Evolutionary conservation across 2,888 invertebrate genomes (phyloP), one percentile per base, ranked within the genome.

Genomic region (Drosophila cracens): DNA sequence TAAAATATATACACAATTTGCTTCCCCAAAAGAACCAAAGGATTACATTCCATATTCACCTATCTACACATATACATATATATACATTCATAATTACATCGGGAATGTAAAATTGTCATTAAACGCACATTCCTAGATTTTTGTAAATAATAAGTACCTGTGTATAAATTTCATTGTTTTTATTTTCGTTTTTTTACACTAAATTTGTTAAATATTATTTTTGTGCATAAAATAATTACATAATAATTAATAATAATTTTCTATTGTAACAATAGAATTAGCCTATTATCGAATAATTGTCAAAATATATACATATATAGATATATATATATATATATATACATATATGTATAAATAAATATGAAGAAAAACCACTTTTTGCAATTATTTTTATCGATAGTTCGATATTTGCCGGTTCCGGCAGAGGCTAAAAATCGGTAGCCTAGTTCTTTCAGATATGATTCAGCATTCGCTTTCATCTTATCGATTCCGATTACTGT

Each of bases 121-220:
- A 40, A 71, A 8, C 67, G 74, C 78, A 81, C 82, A 83, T 70
- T 73, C 70, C 64, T 69, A 67, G 2, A 46, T n/a, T 61, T 59
- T 63, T 77, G 89, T 83, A 89, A 81, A 89, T 83, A 89, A 33
- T 25, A 46, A 67, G 53, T 74, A 74, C 73, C 60, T 82, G 67
- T 68, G 69, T 68, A 71, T 68, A 71, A 70, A 71, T 54, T 61
- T 58, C 51, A 73, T 76, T 76, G 33, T 67, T 63, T 46, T 25
- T 2, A 21, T 4, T 56, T 59, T 38, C 49, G 69, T 73, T 79
- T 21, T 68, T 66, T 68, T 67, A 66, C 43, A 29, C 66, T 53
- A 54, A 61, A 74, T 82, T 80, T 80, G 59, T 83, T 88, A 71
- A 76, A 58, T 68, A 76, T 69, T 54, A 54, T 68, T 82, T 66